A percentile compares a stretch with the other conserved stretches of the same genome.
Conservation (phyloP, 2,888 invertebrate genomes). For the Mylabris sibirica region DNA sequence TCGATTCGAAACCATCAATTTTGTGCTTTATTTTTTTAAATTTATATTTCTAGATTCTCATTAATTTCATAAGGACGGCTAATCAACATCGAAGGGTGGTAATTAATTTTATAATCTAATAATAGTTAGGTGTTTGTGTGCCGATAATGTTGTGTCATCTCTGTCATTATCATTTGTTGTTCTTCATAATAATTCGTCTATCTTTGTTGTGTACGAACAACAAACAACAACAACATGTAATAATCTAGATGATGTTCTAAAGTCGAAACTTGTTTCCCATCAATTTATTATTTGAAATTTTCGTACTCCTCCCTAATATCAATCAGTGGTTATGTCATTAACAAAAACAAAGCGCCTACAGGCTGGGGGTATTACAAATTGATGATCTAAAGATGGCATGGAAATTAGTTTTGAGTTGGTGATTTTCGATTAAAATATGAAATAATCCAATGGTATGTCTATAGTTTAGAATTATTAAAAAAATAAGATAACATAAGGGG, state of each 20-base stretch:
- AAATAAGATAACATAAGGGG: background rate
- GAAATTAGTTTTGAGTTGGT: conserved; percentile 44
- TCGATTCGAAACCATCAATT: too few species aligned
- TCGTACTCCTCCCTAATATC: conserved; percentile 56
- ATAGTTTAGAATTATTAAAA: too few species aligned
- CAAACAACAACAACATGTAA: background rate
- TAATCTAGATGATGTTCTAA: conserved; percentile 11
- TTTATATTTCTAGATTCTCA: conserved; percentile 1
- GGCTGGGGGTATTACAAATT: conserved; percentile 46
- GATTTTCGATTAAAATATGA: background rate
- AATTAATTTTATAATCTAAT: conserved; percentile 50
- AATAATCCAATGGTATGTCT: too few species aligned
- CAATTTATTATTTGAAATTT: conserved; percentile 57
- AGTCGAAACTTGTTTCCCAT: conserved; percentile 49
- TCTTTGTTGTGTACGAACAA: background rate
- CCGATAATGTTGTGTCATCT: conserved; percentile 19
- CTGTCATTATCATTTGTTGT: conserved; percentile 21
- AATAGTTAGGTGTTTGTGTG: conserved; percentile 37
- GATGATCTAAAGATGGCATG: conserved; percentile 46
- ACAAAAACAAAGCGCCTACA: conserved; percentile 57
- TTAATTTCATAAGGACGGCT: conserved; percentile 36
- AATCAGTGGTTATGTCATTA: conserved; percentile 58
- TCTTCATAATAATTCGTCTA: background rate
- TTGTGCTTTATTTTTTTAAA: too few species aligned
- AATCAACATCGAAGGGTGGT: conserved; percentile 48